phyloP scores from a whole-genome alignment of 2,113 vertebrate species.

The Geococcyx californianus region DNA sequence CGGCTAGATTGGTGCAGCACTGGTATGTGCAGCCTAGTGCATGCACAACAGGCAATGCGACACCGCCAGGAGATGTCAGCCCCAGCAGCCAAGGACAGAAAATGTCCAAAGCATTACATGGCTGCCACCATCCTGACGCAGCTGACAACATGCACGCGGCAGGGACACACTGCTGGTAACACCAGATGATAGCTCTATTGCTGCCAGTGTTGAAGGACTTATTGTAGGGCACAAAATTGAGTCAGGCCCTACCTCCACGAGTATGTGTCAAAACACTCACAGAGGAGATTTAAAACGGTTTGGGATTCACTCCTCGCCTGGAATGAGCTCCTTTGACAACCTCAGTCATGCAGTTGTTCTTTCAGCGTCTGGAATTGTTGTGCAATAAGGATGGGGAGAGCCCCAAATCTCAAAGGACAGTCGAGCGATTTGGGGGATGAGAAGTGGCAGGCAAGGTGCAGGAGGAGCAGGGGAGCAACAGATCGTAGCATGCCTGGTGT shows the following conservation, averaged over 20 bases:
- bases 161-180: neutral
- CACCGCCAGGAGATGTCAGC: rapidly evolving
- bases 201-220: neutral
- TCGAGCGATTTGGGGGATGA: neutral
- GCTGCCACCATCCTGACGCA: rapidly evolving
- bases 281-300: rapidly evolving
- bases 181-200: rapidly evolving
- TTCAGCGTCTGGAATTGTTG: neutral
- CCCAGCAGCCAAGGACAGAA: neutral
- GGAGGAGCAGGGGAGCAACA: neutral
- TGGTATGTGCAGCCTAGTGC: neutral
- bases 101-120: rapidly evolving
- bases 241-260: rapidly evolving
- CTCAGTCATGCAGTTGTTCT: rapidly evolving
- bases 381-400: neutral
- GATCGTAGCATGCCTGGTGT: rapidly evolving
- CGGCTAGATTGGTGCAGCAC: rapidly evolving
- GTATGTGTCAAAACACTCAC: rapidly evolving
- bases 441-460: neutral
- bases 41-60: rapidly evolving
- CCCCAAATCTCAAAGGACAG: neutral
- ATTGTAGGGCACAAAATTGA: rapidly evolving
- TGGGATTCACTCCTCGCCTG: neutral
- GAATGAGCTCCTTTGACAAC: neutral
- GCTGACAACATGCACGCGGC: rapidly evolving